Evolutionary conservation across 2,888 invertebrate genomes (phyloP).

Genomic region (Aelia acuminata): DNA sequence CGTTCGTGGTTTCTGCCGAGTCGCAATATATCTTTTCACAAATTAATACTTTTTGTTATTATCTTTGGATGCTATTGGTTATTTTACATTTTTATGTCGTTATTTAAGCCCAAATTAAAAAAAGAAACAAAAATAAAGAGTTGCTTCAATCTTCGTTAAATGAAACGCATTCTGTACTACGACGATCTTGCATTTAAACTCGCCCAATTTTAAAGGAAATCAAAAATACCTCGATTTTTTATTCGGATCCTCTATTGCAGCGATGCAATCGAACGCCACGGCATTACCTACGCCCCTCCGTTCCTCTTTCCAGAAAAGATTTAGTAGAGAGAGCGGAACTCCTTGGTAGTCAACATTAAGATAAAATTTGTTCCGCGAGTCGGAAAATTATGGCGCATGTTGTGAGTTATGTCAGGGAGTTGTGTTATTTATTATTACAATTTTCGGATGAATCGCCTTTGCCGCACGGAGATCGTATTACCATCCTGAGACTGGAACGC

Average conservation of each 20-base stretch:
- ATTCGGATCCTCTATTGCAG: neutral
- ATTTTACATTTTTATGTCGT: no score
- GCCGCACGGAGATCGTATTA: neutral
- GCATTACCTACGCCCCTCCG: neutral
- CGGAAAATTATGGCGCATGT: slow-evolving; percentile 5
- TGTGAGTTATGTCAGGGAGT: slow-evolving; percentile 35
- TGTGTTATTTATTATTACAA: neutral
- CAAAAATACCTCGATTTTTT: no score
- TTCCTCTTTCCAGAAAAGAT: slow-evolving; percentile 18
- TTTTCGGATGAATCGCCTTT: slow-evolving; percentile 26
- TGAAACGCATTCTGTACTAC: no score
- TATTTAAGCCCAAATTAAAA: no score
- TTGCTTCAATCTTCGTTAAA: no score
- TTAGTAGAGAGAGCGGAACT: neutral
- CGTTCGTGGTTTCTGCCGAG: no score
- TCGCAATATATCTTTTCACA: no score
- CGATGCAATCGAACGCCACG: neutral
- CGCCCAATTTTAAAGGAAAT: no score
- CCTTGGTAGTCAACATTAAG: neutral
- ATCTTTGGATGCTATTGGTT: no score
- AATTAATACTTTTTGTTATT: no score
- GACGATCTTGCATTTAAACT: no score
- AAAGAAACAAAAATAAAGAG: no score
- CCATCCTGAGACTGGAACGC: neutral
- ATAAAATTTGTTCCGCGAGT: slow-evolving; percentile 37